Evolutionary conservation across 2,888 invertebrate genomes (phyloP).

Genomic region (Drepanosiphum platanoidis): DNA sequence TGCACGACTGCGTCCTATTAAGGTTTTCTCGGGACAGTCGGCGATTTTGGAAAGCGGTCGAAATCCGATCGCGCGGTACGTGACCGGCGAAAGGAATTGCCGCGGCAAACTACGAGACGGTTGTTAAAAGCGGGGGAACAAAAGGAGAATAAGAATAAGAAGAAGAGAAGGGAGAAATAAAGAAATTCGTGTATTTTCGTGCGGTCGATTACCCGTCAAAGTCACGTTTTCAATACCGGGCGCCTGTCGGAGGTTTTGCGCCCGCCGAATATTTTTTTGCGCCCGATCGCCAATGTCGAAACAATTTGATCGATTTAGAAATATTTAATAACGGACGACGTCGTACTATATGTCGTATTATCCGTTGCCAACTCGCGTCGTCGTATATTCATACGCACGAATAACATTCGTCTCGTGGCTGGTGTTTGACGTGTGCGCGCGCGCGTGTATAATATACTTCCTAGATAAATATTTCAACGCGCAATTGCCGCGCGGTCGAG

Average conservation of each 20-base stretch:
- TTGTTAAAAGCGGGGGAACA: neutral
- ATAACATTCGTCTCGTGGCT: neutral
- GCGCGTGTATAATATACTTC: neutral
- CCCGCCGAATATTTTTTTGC: neutral
- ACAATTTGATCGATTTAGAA: neutral
- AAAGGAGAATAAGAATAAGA: neutral
- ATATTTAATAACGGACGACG: neutral
- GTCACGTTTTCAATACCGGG: constrained; percentile 24
- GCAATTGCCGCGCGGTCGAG: neutral
- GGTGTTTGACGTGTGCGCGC: neutral
- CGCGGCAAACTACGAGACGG: neutral
- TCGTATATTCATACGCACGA: neutral
- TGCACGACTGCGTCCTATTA: neutral
- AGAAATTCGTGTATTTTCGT: neutral
- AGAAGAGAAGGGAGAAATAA: neutral
- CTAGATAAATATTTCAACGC: constrained; percentile 32
- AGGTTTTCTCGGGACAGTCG: neutral
- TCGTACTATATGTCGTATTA: neutral
- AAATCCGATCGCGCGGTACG: constrained; percentile 3
- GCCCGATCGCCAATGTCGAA: neutral
- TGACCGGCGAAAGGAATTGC: constrained; percentile 2
- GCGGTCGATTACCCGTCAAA: neutral
- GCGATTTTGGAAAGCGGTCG: neutral
- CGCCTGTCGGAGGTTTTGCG: neutral
- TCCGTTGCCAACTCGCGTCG: no score